These are phyloP conservation scores for Oscheius sp. DNA, from an alignment of 2,888 invertebrate species.

Conservation along the genomic window DNA sequence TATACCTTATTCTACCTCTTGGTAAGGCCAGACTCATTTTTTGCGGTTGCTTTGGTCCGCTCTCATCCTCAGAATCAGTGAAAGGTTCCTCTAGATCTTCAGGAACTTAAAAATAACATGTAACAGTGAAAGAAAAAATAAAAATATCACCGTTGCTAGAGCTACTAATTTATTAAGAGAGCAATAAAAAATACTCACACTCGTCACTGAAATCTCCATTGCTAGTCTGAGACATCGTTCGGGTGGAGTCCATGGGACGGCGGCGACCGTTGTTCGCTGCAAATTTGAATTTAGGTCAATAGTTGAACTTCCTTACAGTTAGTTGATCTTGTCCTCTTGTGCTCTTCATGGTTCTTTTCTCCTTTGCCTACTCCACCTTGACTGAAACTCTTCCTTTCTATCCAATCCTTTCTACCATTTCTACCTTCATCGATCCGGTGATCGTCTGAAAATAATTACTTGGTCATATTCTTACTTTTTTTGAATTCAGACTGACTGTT, in stretches of 20 bases:
- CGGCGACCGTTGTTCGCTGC: conserved; percentile 40
- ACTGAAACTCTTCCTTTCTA: conserved; percentile 48
- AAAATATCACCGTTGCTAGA: background rate
- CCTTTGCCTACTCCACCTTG: conserved; percentile 41
- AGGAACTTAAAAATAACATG: conserved; percentile 20
- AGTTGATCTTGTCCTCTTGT: conserved; percentile 52
- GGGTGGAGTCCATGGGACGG: conserved; percentile 37
- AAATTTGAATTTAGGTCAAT: conserved; percentile 3
- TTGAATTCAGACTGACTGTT: conserved; percentile 32
- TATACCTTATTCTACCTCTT: conserved; percentile 58
- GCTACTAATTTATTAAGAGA: background rate
- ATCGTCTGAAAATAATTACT: background rate
- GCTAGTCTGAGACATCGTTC: conserved; percentile 57
- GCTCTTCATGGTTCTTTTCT: conserved; percentile 31
- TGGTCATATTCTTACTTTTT: background rate
- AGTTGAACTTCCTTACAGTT: conserved; percentile 41
- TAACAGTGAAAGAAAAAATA: background rate
- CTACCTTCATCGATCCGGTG: background rate
- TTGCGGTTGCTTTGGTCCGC: conserved; percentile 46
- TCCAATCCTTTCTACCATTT: conserved; percentile 40
- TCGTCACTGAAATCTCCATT: conserved; percentile 65
- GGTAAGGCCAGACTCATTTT: conserved; percentile 65
- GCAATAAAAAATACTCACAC: conserved; percentile 37
- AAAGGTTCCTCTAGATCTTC: conserved; percentile 70
- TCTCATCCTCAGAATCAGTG: conserved; percentile 68